A percentile compares a stretch with the other conserved stretches of the same genome.
phyloP scores from a whole-genome alignment of 2,113 vertebrate genomes.

The Acanthochromis polyacanthus region DNA sequence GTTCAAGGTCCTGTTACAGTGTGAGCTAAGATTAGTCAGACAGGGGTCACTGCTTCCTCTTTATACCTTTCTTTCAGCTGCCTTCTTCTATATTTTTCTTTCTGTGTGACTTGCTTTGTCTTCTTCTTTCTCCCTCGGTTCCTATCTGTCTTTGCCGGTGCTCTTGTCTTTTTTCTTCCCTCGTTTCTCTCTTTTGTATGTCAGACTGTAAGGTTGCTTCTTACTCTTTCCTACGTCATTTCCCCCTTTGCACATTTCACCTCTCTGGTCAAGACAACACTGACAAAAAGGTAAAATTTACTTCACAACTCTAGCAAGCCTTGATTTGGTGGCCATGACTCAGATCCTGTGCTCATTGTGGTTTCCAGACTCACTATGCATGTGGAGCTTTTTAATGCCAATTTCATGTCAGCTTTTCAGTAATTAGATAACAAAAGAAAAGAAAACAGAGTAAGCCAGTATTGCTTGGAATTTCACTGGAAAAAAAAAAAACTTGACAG shows the following conservation, averaged over 20 bases:
- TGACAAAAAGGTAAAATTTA: constrained; percentile 4
- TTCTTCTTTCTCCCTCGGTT: neutral
- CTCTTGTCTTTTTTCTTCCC: neutral
- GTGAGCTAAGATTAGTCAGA: constrained; percentile 57
- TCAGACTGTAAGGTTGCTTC: neutral
- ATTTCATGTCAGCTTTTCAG: neutral
- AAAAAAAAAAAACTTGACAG: neutral
- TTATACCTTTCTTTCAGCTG: constrained; percentile 42
- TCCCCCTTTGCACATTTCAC: constrained; percentile 6
- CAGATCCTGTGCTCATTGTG: neutral
- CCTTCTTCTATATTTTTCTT: constrained; percentile 22
- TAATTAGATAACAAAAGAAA: neutral
- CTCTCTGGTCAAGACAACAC: constrained; percentile 2
- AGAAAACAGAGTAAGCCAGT: neutral
- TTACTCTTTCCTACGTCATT: constrained; percentile 23
- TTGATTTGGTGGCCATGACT: neutral
- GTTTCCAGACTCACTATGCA: neutral
- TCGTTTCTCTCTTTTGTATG: constrained; percentile 10
- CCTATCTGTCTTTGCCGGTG: constrained; percentile 13
- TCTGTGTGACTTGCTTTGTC: constrained; percentile 15
- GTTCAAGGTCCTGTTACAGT: constrained; percentile 58
- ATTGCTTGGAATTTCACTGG: neutral
- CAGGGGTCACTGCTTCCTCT: constrained; percentile 62
- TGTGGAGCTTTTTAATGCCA: neutral
- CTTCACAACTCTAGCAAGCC: constrained; percentile 7